Evolutionary conservation across 2,113 vertebrate genomes (phyloP), one percentile per base, ranked within the genome.

Genomic region (Anoplopoma fimbria): DNA sequence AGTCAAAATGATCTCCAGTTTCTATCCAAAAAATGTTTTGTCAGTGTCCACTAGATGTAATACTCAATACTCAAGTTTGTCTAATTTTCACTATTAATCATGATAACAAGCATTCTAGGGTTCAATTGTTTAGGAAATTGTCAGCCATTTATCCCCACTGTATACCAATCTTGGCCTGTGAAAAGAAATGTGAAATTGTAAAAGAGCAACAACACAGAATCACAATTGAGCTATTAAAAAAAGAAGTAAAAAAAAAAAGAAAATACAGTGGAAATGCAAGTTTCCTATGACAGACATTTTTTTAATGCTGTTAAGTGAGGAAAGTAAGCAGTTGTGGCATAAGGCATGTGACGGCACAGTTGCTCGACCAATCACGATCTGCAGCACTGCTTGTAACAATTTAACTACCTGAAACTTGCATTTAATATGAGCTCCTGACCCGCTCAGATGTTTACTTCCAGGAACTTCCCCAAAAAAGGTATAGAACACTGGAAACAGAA

Each of bases 31-130:
- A 42, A n/a, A n/a, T 6, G 2, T 31, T 25, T 63, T 69, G 4
- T 53, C 31, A 3, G 2, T 12, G 0, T 76, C 40, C 6, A 31
- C 15, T 25, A 21, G 61, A 62, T 74, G 34, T 42, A 57, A 82
- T 31, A 38, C 1, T 19, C 40, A 69, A 53, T 47, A 64, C 12
- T 10, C 8, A 65, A 53, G 33, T 85, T 49, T 58, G 42, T 49
- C 45, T 78, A 61, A 73, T 81, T 81, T 83, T 75, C 40, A 76
- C 69, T 75, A 75, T 75, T 75, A 60, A 83, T 83, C 86, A 83
- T 57, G 14, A 40, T 68, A 81, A 72, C 21, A 77, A 77, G 68
- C 42, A 0, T 69, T 70, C 27, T 64, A 42, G 42, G 68, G 72
- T 80, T 85, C 31, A 67, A 4, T 62, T 85, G 36, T 77, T 83